Conservation (phyloP, 1,140 invertebrate species). For the Camponotus floridanus region DNA sequence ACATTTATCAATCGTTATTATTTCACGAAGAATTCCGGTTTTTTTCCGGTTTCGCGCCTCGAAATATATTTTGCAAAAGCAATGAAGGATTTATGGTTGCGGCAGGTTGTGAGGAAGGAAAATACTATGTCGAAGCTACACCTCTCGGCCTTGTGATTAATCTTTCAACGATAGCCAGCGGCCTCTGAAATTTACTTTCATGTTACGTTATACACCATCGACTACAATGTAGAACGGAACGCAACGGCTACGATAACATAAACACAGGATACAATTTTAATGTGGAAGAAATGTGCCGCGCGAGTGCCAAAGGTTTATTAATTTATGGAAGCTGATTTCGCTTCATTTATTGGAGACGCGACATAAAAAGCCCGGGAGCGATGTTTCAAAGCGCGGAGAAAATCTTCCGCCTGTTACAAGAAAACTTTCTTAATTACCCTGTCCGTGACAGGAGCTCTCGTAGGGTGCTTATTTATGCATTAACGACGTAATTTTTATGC, state of each 20-base stretch:
- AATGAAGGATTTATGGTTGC: slow-evolving; percentile 41
- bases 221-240: slow-evolving; percentile 22
- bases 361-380: neutral
- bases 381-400: slow-evolving; percentile 22
- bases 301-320: slow-evolving; percentile 48
- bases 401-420: neutral
- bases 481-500: slow-evolving; percentile 18
- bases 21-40: slow-evolving; percentile 5
- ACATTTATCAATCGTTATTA: slow-evolving; percentile 38
- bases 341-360: slow-evolving; percentile 37
- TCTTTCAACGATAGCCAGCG: slow-evolving; percentile 51
- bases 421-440: slow-evolving; percentile 51
- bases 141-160: slow-evolving; percentile 47
- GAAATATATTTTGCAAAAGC: slow-evolving; percentile 18
- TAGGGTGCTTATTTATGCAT: slow-evolving; percentile 41
- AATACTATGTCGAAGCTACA: slow-evolving; percentile 56
- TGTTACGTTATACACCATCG: slow-evolving; percentile 30
- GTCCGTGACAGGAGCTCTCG: slow-evolving; percentile 10
- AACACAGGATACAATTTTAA: slow-evolving; percentile 59
- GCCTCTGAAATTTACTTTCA: slow-evolving; percentile 61
- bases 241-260: slow-evolving; percentile 27
- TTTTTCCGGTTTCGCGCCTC: slow-evolving; percentile 18
- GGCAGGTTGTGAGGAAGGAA: slow-evolving; percentile 26
- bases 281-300: slow-evolving; percentile 6
- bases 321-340: slow-evolving; percentile 48